Evolutionary conservation across 2,113 vertebrate species (phyloP), one percentile per base, ranked within the genome.

Genomic region (Crypturellus undulatus): DNA sequence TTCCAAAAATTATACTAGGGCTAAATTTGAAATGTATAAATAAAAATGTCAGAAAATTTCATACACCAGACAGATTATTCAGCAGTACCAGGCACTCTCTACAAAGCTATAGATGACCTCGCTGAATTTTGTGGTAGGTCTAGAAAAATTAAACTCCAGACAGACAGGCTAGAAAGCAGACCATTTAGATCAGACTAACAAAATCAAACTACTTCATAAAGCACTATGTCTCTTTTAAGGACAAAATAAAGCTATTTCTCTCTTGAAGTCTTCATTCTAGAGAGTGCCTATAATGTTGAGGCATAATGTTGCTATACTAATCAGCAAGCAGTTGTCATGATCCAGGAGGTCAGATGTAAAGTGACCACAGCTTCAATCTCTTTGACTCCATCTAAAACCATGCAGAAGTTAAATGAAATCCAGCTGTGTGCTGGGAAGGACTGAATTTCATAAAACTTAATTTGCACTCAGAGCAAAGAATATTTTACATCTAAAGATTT

Each of bases 31-130:
- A 84, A 90, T 76, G 40, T 86, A 95, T 87, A 88, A 94, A 93
- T 95, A 96, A 94, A 96, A 97, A 84, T 90, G 88, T 93, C 86
- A 95, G 79, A 70, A 84, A 90, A 69, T 49, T 84, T 77, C 67
- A 81, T 76, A 88, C 43, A 84, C 43, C 42, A 95, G 79, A 84
- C 47, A 86, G 52, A 95, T 93, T 94, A 94, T 86, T 76, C 72
- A 72, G 80, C 36, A 67, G 58, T 69, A 93, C 14, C 43, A 92
- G 69, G 69, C 60, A 89, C 67, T 92, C 43, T 47, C 47, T 65
- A 90, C 69, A 92, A 92, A 92, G 79, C n/a, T 67, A 94, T 70
- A 90, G 77, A 89, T 68, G 30, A 69, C 67, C 88, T 93, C 94
- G 77, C 85, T 92, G 85, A 92, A 65, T 95, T 93, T 96, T 90